These are phyloP conservation scores for Osedax fenrisi DNA, from an alignment of 2,888 invertebrate species.

Conservation along the genomic window DNA sequence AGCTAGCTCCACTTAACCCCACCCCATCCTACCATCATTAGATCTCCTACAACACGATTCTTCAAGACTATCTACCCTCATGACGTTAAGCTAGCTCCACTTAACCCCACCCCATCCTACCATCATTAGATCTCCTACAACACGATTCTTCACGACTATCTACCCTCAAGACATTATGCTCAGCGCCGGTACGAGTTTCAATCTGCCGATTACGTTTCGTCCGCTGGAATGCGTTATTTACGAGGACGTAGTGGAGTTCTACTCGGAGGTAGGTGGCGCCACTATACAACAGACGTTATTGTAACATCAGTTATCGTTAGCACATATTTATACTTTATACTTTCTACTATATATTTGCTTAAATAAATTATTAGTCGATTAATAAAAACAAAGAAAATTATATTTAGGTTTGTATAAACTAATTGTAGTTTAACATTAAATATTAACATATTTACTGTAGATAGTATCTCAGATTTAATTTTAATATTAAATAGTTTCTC, in stretches of 20 bases:
- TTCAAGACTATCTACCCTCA: constrained; percentile 49
- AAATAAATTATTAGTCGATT: no score
- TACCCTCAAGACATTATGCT: constrained; percentile 48
- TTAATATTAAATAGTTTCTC: no score
- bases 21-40: constrained; percentile 33
- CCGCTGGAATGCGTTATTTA: constrained; percentile 47
- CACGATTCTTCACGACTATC: constrained; percentile 46
- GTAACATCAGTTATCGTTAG: neutral
- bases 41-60: constrained; percentile 43
- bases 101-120: neutral
- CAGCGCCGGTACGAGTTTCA: constrained; percentile 49
- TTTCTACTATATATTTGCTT: no score
- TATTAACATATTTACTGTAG: no score
- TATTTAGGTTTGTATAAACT: no score
- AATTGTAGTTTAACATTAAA: no score
- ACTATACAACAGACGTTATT: no score
- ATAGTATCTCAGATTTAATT: no score
- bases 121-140: constrained; percentile 42
- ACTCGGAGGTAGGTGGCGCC: constrained; percentile 44
- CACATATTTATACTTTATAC: no score
- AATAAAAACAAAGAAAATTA: no score
- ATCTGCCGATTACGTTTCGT: constrained; percentile 48
- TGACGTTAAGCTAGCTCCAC: neutral
- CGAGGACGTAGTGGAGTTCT: constrained; percentile 45
- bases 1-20: neutral